Evolutionary conservation across 2,888 invertebrate species (phyloP), one percentile per base, ranked within the genome.

Genomic region (Platyscelio sp.): DNA sequence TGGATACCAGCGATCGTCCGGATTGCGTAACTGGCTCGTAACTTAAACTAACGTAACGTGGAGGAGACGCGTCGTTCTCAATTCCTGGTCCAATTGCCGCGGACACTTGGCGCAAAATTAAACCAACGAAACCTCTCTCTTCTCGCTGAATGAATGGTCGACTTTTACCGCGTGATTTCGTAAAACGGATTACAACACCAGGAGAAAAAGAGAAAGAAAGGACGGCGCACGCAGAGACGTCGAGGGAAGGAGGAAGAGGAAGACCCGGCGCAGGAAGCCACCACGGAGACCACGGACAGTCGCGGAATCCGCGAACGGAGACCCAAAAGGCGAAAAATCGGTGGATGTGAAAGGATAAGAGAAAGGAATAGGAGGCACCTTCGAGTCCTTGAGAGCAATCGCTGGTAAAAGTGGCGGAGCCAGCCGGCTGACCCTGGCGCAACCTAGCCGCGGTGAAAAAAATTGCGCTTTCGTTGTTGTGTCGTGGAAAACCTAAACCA

Each of bases 321-420:
- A 92, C 90, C 91, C 91, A 92, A 91, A 91, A 91, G 87, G 92
- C 91, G 91, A 91, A 92, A 92, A 93, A 92, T 76, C 71, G 91
- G 90, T 88, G 86, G 77, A 91, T 91, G 93, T 92, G 93, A 93
- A 93, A 93, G 93, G 93, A 93, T 93, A 93, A 93, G 93, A 93
- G 93, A 93, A 93, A 93, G 93, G 93, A 93, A 93, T 92, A 93
- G 91, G 91, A 93, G 92, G 90, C 89, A 90, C 90, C 92, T 91
- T 89, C 91, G 91, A 93, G 93, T 93, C 93, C 93, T 93, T 93
- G 93, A 92, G 92, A 91, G 91, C 90, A 90, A 87, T 90, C 91
- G 91, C 91, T 91, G 91, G 92, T 92, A 93, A 92, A 93, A 93
- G 93, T 93, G 92, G 90, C 88, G 90, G 90, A 91, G 92, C 92